Conservation (phyloP, 2,888 invertebrate species). For the Axea sp. region DNA sequence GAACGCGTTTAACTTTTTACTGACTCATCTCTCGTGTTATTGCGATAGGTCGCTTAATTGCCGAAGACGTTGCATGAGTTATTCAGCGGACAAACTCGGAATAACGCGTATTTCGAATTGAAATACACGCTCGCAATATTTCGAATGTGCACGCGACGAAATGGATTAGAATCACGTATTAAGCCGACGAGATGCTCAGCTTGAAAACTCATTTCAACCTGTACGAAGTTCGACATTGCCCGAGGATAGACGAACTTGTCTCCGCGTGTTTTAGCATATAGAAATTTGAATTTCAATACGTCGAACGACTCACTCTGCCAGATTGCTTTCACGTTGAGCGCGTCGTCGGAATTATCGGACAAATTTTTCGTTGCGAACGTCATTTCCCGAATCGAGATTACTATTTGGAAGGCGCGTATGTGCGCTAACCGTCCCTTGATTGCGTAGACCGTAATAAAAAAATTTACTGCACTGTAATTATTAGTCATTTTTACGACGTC, state of each 20-base stretch:
- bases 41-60: constrained; percentile 20
- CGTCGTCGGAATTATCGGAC: constrained; percentile 18
- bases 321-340: constrained; percentile 42
- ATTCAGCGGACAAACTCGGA: constrained; percentile 18
- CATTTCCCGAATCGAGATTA: background rate
- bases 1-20: background rate
- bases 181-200: constrained; percentile 43
- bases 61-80: constrained; percentile 35
- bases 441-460: background rate
- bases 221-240: constrained; percentile 49
- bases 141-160: constrained; percentile 36
- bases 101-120: constrained; percentile 52
- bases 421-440: too few species aligned
- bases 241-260: constrained; percentile 47
- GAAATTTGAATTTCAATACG: constrained; percentile 53
- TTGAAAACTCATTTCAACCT: constrained; percentile 57
- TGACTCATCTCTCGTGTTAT: background rate
- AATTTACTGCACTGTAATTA: background rate
- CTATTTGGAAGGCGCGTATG: too few species aligned
- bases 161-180: constrained; percentile 56
- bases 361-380: constrained; percentile 6
- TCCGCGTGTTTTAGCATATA: constrained; percentile 10
- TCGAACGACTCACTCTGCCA: constrained; percentile 40
- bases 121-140: constrained; percentile 52
- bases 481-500: constrained; percentile 9